These are phyloP conservation scores for Beroe ovata DNA, from an alignment of 37 sponge, comb jelly and placozoan genomes.

Conservation along the genomic window DNA sequence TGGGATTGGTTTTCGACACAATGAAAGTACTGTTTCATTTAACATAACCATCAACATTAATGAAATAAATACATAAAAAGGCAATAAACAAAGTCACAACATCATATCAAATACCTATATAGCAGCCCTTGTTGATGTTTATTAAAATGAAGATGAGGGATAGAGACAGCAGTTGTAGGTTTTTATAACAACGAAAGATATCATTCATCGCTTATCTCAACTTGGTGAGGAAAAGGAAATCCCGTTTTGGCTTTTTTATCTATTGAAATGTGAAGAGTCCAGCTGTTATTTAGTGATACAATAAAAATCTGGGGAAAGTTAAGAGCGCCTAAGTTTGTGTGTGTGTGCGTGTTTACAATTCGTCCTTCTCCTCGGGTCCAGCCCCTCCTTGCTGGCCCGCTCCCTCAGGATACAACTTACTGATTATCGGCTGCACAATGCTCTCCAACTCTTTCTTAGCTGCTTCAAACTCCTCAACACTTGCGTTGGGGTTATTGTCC, in stretches of 20 bases:
- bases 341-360: not conserved
- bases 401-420: conserved; percentile 86
- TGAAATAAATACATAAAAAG: conserved; percentile 68
- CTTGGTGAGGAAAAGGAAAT: too few species aligned
- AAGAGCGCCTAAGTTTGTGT: not conserved
- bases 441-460: conserved; percentile 96
- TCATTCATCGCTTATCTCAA: too few species aligned
- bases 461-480: conserved; percentile 77
- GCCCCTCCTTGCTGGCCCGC: not conserved
- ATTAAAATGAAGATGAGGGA: not conserved
- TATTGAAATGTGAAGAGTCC: too few species aligned
- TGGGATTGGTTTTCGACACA: too few species aligned
- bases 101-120: not conserved
- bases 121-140: not conserved
- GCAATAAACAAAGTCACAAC: conserved; percentile 66
- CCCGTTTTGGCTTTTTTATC: too few species aligned
- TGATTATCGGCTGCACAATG: conserved; percentile 90
- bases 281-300: too few species aligned
- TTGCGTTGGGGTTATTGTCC: conserved; percentile 84
- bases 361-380: conserved; percentile 60
- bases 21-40: not conserved
- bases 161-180: too few species aligned
- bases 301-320: conserved; percentile 34
- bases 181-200: too few species aligned
- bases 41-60: conserved; percentile 49